These are phyloP conservation scores for Aurelia aurita complex sp. Pacific DNA, from an alignment of 30 jellyfish, hydroid and myxozoan species.

Conservation along the genomic window DNA sequence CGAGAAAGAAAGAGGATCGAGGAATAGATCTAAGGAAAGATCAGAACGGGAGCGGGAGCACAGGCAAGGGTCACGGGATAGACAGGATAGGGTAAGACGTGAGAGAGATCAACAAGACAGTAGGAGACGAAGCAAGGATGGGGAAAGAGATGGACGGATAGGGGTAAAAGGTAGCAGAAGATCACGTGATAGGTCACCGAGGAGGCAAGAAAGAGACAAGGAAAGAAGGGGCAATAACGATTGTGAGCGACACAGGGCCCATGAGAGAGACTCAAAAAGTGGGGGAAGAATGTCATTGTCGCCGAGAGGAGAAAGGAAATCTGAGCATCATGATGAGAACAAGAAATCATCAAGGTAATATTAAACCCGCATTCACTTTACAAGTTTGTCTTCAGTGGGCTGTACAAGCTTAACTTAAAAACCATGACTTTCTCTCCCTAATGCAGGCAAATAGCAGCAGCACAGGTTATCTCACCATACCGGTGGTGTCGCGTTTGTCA, in stretches of 20 bases:
- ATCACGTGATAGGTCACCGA: conserved; percentile 11
- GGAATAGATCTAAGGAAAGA: conserved; percentile 41
- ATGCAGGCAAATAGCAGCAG: background rate
- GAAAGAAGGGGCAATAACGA: background rate
- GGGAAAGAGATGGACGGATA: conserved; percentile 7
- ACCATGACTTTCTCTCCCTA: too few species aligned
- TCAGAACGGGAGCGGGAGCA: background rate
- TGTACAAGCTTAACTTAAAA: too few species aligned
- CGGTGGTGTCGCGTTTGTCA: too few species aligned
- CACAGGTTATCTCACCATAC: background rate
- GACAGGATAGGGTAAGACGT: background rate
- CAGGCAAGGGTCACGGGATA: background rate
- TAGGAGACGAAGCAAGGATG: conserved; percentile 63
- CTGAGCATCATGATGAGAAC: background rate
- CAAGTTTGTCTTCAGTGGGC: background rate
- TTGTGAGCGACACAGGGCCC: background rate
- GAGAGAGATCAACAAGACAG: conserved; percentile 7
- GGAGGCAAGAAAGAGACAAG: background rate
- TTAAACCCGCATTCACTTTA: background rate
- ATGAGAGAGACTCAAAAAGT: background rate
- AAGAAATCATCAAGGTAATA: background rate
- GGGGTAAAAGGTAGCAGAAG: conserved; percentile 3
- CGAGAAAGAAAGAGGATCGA: conserved; percentile 2
- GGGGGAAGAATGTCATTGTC: background rate
- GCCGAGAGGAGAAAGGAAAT: background rate